Conservation (phyloP, 2,797 vertebrate genomes). For the Emydoidea blandingii region DNA sequence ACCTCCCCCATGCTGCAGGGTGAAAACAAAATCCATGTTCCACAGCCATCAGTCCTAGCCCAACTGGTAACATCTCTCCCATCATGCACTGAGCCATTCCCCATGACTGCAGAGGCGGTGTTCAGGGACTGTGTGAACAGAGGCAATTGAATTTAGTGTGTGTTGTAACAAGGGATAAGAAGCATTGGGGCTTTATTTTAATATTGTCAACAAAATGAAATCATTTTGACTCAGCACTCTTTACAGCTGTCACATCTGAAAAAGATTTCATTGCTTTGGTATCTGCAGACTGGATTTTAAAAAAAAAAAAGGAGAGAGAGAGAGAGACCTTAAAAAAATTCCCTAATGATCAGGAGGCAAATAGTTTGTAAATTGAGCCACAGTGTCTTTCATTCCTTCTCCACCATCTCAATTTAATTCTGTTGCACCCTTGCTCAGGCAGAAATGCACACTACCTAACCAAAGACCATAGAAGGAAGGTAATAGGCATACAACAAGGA, state of each 20-base stretch:
- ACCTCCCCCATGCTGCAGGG: accelerated
- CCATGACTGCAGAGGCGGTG: background rate
- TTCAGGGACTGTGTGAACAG: background rate
- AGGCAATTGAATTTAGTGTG: background rate
- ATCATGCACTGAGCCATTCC: background rate
- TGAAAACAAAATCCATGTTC: background rate
- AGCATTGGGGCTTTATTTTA: background rate
- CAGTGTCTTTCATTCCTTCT: background rate
- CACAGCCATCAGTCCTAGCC: background rate
- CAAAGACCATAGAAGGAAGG: background rate
- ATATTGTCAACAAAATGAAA: conserved; percentile 18
- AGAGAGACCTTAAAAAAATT: conserved; percentile 38
- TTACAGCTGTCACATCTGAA: conserved; percentile 52
- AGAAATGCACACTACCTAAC: conserved; percentile 16
- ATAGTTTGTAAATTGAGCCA: background rate
- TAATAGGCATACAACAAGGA: conserved; percentile 35
- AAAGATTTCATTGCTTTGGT: conserved; percentile 2
- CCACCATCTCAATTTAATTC: conserved; percentile 11
- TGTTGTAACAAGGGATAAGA: background rate
- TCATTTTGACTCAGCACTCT: conserved; percentile 16
- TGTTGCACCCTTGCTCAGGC: background rate
- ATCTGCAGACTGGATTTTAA: background rate
- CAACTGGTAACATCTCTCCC: background rate
- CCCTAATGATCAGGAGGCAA: conserved; percentile 8
- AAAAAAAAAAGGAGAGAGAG: too few relatives aligned